These are phyloP conservation scores for Odocoileus hemionus DNA, from an alignment of 2,113 vertebrate species.

Conservation along the genomic window DNA sequence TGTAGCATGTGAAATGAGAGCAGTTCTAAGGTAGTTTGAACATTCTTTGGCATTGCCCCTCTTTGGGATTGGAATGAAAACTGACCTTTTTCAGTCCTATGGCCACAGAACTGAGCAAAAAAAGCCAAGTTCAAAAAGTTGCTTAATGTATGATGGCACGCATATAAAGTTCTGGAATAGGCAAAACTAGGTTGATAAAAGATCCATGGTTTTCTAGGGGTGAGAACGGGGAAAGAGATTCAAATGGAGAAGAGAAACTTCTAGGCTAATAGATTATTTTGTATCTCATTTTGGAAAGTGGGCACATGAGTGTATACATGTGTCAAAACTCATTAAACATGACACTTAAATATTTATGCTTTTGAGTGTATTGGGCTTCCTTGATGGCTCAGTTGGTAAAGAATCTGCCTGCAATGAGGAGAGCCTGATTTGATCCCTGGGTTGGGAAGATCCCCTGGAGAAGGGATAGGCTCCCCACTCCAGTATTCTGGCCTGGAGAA, in stretches of 20 bases:
- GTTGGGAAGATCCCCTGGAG: neutral
- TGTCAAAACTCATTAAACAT: neutral
- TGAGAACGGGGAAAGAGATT: neutral
- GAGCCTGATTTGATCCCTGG: neutral
- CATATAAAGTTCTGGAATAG: neutral
- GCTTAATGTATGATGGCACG: too few species aligned
- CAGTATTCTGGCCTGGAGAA: neutral
- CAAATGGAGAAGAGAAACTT: neutral
- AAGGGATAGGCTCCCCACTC: neutral
- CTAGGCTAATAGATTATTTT: neutral
- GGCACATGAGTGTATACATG: neutral
- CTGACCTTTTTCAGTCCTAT: neutral
- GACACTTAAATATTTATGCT: neutral
- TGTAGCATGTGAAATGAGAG: neutral
- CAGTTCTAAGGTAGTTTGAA: neutral
- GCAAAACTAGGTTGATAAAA: neutral
- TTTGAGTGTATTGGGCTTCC: neutral
- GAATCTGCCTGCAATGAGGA: neutral
- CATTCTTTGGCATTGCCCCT: neutral
- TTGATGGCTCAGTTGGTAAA: neutral
- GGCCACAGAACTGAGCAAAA: neutral
- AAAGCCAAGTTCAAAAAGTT: neutral
- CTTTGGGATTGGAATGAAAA: neutral
- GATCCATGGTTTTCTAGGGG: neutral
- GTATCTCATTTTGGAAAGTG: neutral